Evolutionary conservation across 1,140 invertebrate species (phyloP).

Genomic region (Drosophila quadrilineata): DNA sequence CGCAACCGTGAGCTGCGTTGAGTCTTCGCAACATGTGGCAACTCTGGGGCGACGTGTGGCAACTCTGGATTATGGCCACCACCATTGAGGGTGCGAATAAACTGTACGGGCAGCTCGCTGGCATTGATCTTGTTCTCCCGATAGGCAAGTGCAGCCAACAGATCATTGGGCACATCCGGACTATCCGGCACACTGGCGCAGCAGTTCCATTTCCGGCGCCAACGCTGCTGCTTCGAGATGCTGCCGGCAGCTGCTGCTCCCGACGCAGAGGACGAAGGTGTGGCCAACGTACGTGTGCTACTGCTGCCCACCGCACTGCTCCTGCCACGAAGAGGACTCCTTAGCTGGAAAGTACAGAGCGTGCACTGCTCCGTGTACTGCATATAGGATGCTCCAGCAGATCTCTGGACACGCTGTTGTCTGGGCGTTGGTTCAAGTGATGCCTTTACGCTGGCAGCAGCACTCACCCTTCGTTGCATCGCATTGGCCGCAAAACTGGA

Average conservation of each 20-base stretch:
- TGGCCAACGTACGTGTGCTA: slow-evolving; percentile 52
- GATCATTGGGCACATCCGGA: slow-evolving; percentile 82
- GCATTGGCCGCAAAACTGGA: slow-evolving; percentile 65
- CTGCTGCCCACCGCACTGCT: slow-evolving; percentile 46
- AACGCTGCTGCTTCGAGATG: slow-evolving; percentile 81
- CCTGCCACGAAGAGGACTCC: slow-evolving; percentile 40
- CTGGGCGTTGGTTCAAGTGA: slow-evolving; percentile 48
- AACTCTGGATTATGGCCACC: no score
- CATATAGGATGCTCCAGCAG: slow-evolving; percentile 47
- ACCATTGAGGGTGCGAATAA: slow-evolving; percentile 64
- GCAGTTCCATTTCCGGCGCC: slow-evolving; percentile 83
- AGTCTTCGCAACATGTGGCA: slow-evolving; percentile 45
- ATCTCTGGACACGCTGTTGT: slow-evolving; percentile 14
- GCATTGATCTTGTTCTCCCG: slow-evolving; percentile 61
- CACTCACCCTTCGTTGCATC: slow-evolving; percentile 63
- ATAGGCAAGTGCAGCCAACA: slow-evolving; percentile 59
- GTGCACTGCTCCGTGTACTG: slow-evolving; percentile 80
- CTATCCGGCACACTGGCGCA: slow-evolving; percentile 83
- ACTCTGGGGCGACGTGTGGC: slow-evolving; percentile 3
- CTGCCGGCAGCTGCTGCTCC: slow-evolving; percentile 57
- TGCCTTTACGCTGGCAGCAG: slow-evolving; percentile 50
- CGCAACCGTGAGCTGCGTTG: slow-evolving; percentile 62
- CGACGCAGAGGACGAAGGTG: slow-evolving; percentile 38
- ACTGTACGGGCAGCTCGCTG: slow-evolving; percentile 69
- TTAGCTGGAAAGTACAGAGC: slow-evolving; percentile 73